A percentile compares a stretch with the other conserved stretches of the same genome.
phyloP scores from a whole-genome alignment of 2,113 vertebrate species.

The Ardeotis arabs region DNA sequence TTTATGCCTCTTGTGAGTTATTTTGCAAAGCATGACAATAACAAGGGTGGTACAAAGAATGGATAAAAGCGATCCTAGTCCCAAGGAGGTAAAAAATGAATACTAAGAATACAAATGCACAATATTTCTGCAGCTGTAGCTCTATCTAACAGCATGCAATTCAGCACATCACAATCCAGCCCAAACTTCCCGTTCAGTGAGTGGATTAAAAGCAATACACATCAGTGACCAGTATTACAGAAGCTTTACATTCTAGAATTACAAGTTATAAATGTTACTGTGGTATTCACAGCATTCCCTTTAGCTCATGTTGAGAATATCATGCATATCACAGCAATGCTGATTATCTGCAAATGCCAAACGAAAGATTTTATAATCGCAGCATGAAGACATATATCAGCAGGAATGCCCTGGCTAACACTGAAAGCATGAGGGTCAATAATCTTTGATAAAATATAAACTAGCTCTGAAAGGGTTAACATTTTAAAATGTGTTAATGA shows the following conservation, averaged over 20 bases:
- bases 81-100: neutral
- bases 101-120: neutral
- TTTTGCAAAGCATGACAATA: neutral
- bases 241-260: neutral
- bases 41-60: neutral
- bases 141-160: neutral
- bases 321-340: neutral
- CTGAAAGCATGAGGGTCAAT: neutral
- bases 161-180: neutral
- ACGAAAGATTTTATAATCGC: neutral
- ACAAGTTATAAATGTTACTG: neutral
- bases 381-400: neutral
- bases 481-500: neutral
- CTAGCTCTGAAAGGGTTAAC: neutral
- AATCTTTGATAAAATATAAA: neutral
- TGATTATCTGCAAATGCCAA: conserved; percentile 4
- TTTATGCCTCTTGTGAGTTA: neutral
- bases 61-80: neutral
- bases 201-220: neutral
- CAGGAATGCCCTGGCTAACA: neutral
- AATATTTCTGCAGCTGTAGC: neutral
- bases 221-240: neutral
- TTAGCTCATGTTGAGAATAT: neutral
- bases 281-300: neutral
- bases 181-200: neutral